Conservation (phyloP, 2,113 vertebrate species). For the Cettia cetti region DNA sequence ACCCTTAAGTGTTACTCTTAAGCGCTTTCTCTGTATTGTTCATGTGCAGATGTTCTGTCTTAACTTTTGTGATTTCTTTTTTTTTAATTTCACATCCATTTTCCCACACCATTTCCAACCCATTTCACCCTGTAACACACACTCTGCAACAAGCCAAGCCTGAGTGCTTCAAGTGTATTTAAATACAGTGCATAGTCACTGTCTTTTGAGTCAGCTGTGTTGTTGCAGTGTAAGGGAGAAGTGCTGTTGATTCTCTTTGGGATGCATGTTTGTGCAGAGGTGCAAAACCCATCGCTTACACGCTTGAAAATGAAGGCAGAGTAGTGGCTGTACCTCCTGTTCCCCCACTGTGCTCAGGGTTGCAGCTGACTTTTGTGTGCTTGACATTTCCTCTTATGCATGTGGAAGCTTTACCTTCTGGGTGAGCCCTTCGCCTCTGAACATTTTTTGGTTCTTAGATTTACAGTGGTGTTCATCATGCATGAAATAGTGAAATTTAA, state of each 20-base stretch:
- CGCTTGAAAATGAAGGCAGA: not conserved
- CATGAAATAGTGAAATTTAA: constrained; percentile 4
- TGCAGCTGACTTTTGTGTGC: not conserved
- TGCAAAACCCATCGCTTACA: not conserved
- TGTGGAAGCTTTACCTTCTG: not conserved
- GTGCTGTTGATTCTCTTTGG: not conserved
- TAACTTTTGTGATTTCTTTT: not conserved
- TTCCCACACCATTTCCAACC: not conserved
- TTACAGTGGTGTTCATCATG: not conserved
- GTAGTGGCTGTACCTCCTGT: not conserved
- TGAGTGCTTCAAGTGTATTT: constrained; percentile 2
- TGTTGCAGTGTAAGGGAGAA: not conserved
- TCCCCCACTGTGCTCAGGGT: not conserved
- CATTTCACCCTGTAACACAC: not conserved
- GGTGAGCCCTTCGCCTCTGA: not conserved
- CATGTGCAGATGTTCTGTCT: not conserved
- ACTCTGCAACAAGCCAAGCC: not conserved
- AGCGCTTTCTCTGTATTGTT: not conserved
- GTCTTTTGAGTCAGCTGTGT: not conserved
- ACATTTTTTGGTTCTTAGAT: not conserved
- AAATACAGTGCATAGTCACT: constrained; percentile 1
- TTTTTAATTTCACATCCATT: not conserved
- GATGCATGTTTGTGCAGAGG: not conserved
- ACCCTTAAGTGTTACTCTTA: not conserved
- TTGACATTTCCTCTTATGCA: not conserved